phyloP scores from a whole-genome alignment of 1,140 invertebrate genomes.

The Macrocentrus cingulum region DNA sequence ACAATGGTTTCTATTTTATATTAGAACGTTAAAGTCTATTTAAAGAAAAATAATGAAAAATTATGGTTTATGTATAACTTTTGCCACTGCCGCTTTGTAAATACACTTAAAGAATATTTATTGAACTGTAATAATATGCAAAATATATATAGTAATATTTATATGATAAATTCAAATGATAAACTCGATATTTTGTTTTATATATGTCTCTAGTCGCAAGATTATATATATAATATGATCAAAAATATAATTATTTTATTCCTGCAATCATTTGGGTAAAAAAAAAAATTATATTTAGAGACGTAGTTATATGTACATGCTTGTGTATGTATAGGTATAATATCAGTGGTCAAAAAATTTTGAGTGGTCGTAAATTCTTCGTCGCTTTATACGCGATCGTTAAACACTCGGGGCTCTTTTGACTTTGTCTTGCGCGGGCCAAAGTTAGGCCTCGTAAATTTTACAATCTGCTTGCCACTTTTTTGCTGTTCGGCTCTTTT shows the following conservation, averaged over 20 bases:
- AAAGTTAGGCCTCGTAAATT: constrained; percentile 39
- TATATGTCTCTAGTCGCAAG: constrained; percentile 18
- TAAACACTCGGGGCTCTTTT: constrained; percentile 32
- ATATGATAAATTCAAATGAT: constrained; percentile 26
- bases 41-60: not conserved
- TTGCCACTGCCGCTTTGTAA: constrained; percentile 35
- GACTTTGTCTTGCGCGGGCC: not conserved
- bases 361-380: constrained; percentile 29
- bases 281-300: not conserved
- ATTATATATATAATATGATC: constrained; percentile 34
- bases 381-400: constrained; percentile 31
- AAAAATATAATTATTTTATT: constrained; percentile 15
- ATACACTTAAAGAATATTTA: constrained; percentile 47
- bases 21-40: not conserved
- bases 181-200: constrained; percentile 3
- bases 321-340: constrained; percentile 1
- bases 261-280: not conserved
- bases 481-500: constrained; percentile 23
- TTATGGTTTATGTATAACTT: not conserved
- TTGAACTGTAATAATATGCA: constrained; percentile 48
- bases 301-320: not conserved
- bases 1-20: no score
- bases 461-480: constrained; percentile 31
- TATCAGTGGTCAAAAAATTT: constrained; percentile 10
- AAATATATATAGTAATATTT: constrained; percentile 35